A percentile compares a stretch with the other conserved stretches of the same genome.
These are phyloP conservation scores for Neoaliturus tenellus DNA, from an alignment of 2,888 invertebrate genomes.

Conservation along the genomic window DNA sequence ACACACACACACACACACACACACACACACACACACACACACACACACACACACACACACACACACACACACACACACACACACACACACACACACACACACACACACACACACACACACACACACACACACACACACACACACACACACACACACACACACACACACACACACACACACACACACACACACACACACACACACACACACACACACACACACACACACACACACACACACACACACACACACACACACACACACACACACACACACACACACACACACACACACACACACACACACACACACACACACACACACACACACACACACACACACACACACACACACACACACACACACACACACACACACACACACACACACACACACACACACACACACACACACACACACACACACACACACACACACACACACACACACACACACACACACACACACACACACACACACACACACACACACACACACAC, in stretches of 20 bases:
- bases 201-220: slow-evolving; percentile 44
- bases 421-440: slow-evolving; percentile 49
- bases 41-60: slow-evolving; percentile 44
- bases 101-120: slow-evolving; percentile 44
- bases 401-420: slow-evolving; percentile 48
- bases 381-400: slow-evolving; percentile 46
- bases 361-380: slow-evolving; percentile 39
- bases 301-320: slow-evolving; percentile 43
- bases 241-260: slow-evolving; percentile 44
- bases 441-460: slow-evolving; percentile 52
- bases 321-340: slow-evolving; percentile 45
- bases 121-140: slow-evolving; percentile 43
- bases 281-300: slow-evolving; percentile 44
- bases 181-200: slow-evolving; percentile 44
- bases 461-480: slow-evolving; percentile 52
- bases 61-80: slow-evolving; percentile 44
- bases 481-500: slow-evolving; percentile 52
- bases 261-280: slow-evolving; percentile 44
- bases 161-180: slow-evolving; percentile 44
- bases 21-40: slow-evolving; percentile 44
- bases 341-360: slow-evolving; percentile 46
- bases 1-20: slow-evolving; percentile 44
- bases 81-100: slow-evolving; percentile 44
- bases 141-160: slow-evolving; percentile 44
- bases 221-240: slow-evolving; percentile 44